Evolutionary conservation across 2,888 invertebrate species (phyloP), one percentile per base, ranked within the genome.

Genomic region (Drosophila picticornis): DNA sequence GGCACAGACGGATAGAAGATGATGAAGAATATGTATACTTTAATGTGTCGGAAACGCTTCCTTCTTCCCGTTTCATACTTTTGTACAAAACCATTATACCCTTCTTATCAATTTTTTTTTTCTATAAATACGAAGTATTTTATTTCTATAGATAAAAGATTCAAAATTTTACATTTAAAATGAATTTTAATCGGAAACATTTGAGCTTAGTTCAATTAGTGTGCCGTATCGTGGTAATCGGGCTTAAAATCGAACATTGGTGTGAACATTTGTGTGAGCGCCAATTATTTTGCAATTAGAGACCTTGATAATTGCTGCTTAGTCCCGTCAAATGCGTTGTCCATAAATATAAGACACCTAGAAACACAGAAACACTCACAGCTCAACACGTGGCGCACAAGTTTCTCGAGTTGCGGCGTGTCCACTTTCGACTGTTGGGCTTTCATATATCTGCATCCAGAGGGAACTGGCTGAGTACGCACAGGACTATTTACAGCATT

Each of bases 321-420:
- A 22, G 16, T 13, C 29, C 9, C 19, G 11, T 65, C 32, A 32
- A 53, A 27, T 52, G 36, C 2, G 50, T n/a, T 43, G n/a, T 51
- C 40, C 53, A 62, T 72, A 56, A 67, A 72, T 27, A 38, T 56
- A 38, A 22, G 1, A 11, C 11, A 16, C 55, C 4, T 7, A 11
- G 46, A n/a, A n/a, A n/a, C n/a, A 43, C 19, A 25, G 9, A 36
- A 36, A 22, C 48, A 46, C 22, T 31, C n/a, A n/a, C 34, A 59
- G 27, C 48, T 53, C 10, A 19, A 69, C 70, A 74, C 74, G 84
- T 69, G 64, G 76, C 84, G 32, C 22, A 61, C 32, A 75, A 59
- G 59, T 87, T 84, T 53, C 67, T 84, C 3, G 68, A 57, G 13
- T 29, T 81, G 46, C 84, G 78, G n/a, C 11, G 46, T 16, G 25